phyloP scores from a whole-genome alignment of 2,113 vertebrate genomes.

The Eulemur macaco region DNA sequence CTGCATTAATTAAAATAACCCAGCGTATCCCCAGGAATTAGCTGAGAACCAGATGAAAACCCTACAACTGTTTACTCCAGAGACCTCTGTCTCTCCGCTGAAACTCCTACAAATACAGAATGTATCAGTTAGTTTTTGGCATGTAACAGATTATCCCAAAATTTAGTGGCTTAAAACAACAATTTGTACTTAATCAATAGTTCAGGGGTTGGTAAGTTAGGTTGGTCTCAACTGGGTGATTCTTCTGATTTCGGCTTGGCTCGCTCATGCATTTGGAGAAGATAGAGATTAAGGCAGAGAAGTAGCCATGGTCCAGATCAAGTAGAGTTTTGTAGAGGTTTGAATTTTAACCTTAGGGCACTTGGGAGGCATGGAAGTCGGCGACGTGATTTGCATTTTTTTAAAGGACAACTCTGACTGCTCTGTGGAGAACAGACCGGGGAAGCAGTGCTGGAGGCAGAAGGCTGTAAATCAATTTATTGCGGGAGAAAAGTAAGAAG shows the following conservation, averaged over 20 bases:
- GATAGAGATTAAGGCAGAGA: background rate
- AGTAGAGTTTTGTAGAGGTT: background rate
- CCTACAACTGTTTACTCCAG: background rate
- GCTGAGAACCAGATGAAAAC: background rate
- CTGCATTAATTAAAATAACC: slow-evolving; percentile 6
- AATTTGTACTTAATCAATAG: background rate
- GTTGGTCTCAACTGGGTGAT: background rate
- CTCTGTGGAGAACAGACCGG: background rate
- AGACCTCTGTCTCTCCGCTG: background rate
- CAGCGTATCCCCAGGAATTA: background rate
- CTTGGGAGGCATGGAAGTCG: background rate
- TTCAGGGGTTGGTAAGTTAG: background rate
- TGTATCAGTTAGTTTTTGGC: background rate
- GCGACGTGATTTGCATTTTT: background rate
- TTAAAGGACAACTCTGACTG: background rate
- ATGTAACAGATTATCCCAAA: background rate
- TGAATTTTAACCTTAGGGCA: background rate
- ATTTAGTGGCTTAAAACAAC: background rate
- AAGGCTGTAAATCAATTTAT: background rate
- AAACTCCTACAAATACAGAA: background rate
- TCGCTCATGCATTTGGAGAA: background rate
- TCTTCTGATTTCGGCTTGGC: background rate
- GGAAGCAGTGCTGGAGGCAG: background rate
- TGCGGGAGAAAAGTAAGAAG: background rate
- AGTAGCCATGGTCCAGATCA: background rate